phyloP scores from a whole-genome alignment of 2,888 invertebrate genomes.

The Drosophila greeni region DNA sequence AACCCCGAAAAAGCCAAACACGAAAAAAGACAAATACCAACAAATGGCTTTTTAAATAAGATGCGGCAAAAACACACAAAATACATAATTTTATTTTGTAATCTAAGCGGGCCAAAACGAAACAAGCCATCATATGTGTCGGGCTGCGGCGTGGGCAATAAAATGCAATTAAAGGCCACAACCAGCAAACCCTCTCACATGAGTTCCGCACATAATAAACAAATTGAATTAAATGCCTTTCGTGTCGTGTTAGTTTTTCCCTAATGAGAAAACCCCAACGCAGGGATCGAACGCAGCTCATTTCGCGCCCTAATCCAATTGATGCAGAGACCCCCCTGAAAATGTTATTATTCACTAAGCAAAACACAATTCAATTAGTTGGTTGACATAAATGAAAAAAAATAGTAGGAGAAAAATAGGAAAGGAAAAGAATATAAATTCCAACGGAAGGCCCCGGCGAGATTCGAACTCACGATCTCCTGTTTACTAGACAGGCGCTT shows the following conservation, averaged over 20 bases:
- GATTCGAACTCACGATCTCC: slow-evolving; percentile 88
- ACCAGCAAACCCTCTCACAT: slow-evolving; percentile 22
- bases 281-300: slow-evolving; percentile 24
- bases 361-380: slow-evolving; percentile 26
- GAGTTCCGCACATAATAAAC: slow-evolving; percentile 48
- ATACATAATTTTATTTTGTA: slow-evolving; percentile 52
- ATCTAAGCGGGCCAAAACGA: slow-evolving; percentile 37
- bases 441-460: slow-evolving; percentile 82
- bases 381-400: background rate
- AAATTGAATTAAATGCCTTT: slow-evolving; percentile 54
- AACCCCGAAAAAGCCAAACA: slow-evolving; percentile 13
- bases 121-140: slow-evolving; percentile 21
- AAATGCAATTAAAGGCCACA: slow-evolving; percentile 51
- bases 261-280: slow-evolving; percentile 23
- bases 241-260: slow-evolving; percentile 33
- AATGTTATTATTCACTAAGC: slow-evolving; percentile 16
- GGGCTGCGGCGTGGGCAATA: background rate
- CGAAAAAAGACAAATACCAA: slow-evolving; percentile 32
- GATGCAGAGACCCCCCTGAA: slow-evolving; percentile 3
- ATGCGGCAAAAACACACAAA: slow-evolving; percentile 21
- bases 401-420: background rate
- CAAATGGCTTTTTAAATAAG: slow-evolving; percentile 58
- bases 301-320: slow-evolving; percentile 39
- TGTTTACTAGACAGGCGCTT: slow-evolving; percentile 85
- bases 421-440: slow-evolving; percentile 11